Conservation (phyloP, 2,797 vertebrate species). For the Tragopan temminckii region DNA sequence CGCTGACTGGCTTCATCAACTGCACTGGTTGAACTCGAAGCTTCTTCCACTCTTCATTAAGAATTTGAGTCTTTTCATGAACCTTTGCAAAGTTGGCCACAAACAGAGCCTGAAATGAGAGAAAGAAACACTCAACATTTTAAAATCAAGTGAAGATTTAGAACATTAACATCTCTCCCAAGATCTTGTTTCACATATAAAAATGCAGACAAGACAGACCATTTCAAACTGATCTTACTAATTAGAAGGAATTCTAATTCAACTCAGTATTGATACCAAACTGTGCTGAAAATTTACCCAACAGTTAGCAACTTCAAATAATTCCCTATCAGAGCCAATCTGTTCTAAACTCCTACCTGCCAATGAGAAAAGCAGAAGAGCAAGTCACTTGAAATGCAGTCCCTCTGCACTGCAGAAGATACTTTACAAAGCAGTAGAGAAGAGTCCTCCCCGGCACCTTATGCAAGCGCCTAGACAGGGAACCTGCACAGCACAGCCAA, state of each 20-base stretch:
- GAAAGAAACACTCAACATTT: background rate
- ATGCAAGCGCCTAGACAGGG: fast-evolving
- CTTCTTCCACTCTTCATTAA: slow-evolving; percentile 94
- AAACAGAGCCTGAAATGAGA: slow-evolving; percentile 88
- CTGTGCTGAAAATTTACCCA: background rate
- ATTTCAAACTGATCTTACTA: background rate
- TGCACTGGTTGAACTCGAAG: slow-evolving; percentile 92
- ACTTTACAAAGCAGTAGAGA: background rate
- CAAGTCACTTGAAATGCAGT: background rate
- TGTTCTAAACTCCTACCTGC: background rate
- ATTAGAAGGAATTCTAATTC: background rate
- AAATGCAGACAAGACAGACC: fast-evolving
- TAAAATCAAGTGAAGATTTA: background rate
- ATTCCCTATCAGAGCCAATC: background rate
- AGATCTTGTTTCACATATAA: background rate
- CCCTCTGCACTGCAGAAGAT: background rate
- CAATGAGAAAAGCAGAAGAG: background rate
- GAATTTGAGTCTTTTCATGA: slow-evolving; percentile 89
- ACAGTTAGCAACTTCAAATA: background rate
- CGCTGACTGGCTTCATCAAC: slow-evolving; percentile 85
- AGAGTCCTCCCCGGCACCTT: background rate
- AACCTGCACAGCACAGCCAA: background rate
- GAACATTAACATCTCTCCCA: background rate
- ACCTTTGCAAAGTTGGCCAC: slow-evolving; percentile 93
- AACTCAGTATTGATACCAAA: background rate